Evolutionary conservation across 2,888 invertebrate species (phyloP), one percentile per base, ranked within the genome.

Genomic region (Diaperis boleti): DNA sequence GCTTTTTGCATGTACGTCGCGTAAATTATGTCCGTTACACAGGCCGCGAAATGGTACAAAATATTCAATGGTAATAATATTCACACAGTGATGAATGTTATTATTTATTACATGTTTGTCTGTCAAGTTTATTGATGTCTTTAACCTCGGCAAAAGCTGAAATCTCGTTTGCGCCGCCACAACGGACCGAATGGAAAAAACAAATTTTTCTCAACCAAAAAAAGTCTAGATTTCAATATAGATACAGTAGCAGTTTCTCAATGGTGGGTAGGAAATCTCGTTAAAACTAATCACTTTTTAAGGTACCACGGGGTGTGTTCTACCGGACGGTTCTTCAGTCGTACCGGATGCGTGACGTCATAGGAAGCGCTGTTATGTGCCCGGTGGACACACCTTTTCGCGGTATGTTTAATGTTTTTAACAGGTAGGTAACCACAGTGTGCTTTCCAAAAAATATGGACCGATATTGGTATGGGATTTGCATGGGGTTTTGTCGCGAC

Each of bases 121-220:
- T 72, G 72, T 72, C 71, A 72, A 59, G 62, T 69, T 70, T 73
- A 72, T 68, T 65, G 70, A 73, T 72, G 72, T 72, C 72, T 72
- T 72, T 72, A 72, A 73, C 73, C 73, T 72, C 71, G 62, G 56
- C 65, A 70, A 66, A 55, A 65, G 65, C 57, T 62, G 55, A 62
- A 65, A 65, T 60, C 57, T 65, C 61, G 59, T 65, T 56, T 57
- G 33, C 33, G 37, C 50, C 33, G 35, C 18, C 37, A 8, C 39
- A 15, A 39, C 15, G 39, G 15, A 39, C 39, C 11, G 5, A 35
- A 35, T 35, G 39, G 39, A 39, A 39, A 39, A 14, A 39, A 18
- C 22, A 11, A 44, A 18, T 42, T 42, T 50, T 37, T 33, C 13
- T 13, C 33, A 18, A 7, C 4, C 14, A 26, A 37, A 50, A 35